Evolutionary conservation across 1,140 invertebrate species (phyloP).

Genomic region (Trinorchestia longiramus): DNA sequence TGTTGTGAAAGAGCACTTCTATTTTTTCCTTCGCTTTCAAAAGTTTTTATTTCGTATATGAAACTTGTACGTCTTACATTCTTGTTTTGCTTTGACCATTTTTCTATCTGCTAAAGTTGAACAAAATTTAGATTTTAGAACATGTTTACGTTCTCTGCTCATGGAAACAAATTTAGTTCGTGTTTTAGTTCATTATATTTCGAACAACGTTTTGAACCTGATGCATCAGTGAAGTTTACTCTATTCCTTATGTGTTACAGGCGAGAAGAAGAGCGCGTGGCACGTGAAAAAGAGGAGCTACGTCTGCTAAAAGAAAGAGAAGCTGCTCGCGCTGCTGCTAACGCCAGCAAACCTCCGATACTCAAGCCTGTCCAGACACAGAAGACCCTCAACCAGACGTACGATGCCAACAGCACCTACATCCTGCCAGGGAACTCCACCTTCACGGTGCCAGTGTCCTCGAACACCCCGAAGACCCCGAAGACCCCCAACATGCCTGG

Average conservation of each 20-base stretch:
- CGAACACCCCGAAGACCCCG: conserved; percentile 11
- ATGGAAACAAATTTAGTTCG: neutral
- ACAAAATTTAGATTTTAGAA: neutral
- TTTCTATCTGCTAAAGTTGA: neutral
- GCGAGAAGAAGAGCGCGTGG: conserved; percentile 59
- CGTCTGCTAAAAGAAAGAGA: conserved; percentile 55
- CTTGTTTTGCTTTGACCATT: neutral
- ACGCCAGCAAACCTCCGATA: neutral
- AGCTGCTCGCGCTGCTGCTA: conserved; percentile 33
- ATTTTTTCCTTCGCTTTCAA: neutral
- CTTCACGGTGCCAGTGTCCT: conserved; percentile 38
- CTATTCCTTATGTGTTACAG: neutral
- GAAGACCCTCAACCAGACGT: conserved; percentile 13
- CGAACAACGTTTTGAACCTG: neutral
- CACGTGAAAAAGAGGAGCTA: conserved; percentile 60
- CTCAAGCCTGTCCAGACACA: neutral
- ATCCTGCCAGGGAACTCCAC: conserved; percentile 56
- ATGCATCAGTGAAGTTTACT: neutral
- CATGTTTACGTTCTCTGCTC: neutral
- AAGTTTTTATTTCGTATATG: neutral
- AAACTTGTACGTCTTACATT: neutral
- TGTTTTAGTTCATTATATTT: neutral
- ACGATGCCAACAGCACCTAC: conserved; percentile 52
- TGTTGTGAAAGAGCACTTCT: too few relatives aligned
- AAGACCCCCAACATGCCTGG: neutral